Evolutionary conservation across 2,113 vertebrate species (phyloP), one percentile per base, ranked within the genome.

Genomic region (Excalfactoria chinensis): DNA sequence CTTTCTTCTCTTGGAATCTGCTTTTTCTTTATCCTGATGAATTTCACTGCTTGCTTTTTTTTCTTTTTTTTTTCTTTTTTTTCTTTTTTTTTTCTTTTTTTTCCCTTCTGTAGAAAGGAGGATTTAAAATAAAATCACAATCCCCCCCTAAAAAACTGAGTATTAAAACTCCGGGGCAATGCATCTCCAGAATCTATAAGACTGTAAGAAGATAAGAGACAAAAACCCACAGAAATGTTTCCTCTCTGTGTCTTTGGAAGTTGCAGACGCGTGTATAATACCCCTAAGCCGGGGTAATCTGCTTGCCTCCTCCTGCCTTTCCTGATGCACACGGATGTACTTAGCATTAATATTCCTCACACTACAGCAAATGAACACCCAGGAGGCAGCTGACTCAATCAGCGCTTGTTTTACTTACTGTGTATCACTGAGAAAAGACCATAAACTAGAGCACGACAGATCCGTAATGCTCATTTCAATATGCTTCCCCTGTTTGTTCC

Each of bases 301-400:
- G 88, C 94, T 95, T 81, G 53, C 93, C 86, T 91, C 88, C 89
- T 95, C 79, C 90, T 93, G 92, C 88, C 87, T 96, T 75, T 93
- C 83, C 91, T 43, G 90, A 94, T 72, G 73, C 96, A 97, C 30
- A 2, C 53, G 72, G 95, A 98, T 94, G 94, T 97, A 97, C 93
- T 97, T 95, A 97, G 94, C 94, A 97, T 97, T 98, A 97, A 98
- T 95, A 97, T 98, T 97, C 95, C 94, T 95, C 86, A 89, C 93
- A 96, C 96, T 97, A 88, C 86, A 88, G 97, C 97, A 97, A 97
- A 96, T 94, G 96, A 98, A 95, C 92, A 96, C 96, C 97, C 97
- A 96, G 95, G 97, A 97, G 97, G 96, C 96, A 95, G 93, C 97
- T 96, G 96, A 96, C 96, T 98, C 97, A 97, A 97, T 98, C 97